Conservation (phyloP, 2,888 invertebrate genomes). For the Ptychoptera albimana region DNA sequence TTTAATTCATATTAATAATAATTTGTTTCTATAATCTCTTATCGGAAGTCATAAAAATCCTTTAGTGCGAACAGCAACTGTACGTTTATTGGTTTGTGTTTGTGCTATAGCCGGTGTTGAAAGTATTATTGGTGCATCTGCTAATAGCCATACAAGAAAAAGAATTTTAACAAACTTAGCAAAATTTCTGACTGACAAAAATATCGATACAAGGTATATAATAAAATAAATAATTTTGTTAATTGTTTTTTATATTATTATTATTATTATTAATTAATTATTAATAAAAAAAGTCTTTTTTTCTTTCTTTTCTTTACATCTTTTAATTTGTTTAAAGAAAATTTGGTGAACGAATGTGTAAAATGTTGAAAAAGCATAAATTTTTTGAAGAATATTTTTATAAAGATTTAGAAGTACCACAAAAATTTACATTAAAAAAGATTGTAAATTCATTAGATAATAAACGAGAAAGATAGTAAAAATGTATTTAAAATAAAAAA, state of each 20-base stretch:
- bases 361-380: constrained; percentile 21
- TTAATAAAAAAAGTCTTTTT: no score
- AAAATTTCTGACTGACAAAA: constrained; percentile 26
- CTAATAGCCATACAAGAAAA: constrained; percentile 23
- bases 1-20: background rate
- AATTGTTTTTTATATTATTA: background rate
- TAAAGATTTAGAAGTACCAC: constrained; percentile 19
- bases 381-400: constrained; percentile 24
- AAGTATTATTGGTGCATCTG: constrained; percentile 29
- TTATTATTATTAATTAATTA: background rate
- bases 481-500: no score
- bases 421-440: no score
- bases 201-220: constrained; percentile 18
- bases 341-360: constrained; percentile 26
- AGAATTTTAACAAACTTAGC: constrained; percentile 23
- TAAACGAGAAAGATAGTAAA: no score
- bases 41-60: constrained; percentile 40
- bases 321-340: constrained; percentile 14
- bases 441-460: no score
- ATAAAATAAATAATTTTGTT: no score
- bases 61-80: constrained; percentile 39
- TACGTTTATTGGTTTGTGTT: constrained; percentile 36
- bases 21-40: background rate
- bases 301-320: no score
- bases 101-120: constrained; percentile 38